Conservation (phyloP, 1,140 invertebrate genomes). For the Eciton burchellii region DNA sequence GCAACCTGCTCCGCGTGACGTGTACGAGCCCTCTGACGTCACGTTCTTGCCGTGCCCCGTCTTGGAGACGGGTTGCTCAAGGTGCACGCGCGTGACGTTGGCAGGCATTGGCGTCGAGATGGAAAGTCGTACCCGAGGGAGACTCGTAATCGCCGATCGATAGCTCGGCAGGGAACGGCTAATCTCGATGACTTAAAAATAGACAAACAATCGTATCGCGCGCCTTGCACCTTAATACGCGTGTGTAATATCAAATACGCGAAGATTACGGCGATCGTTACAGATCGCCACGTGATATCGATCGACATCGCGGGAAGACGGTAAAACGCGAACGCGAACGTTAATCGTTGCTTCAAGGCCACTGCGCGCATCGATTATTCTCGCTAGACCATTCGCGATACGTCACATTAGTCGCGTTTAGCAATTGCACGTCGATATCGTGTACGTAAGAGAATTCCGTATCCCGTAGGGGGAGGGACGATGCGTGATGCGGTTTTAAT, state of each 20-base stretch:
- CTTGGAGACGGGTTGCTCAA: constrained; percentile 59
- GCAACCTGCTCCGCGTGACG: constrained; percentile 70
- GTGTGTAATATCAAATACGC: neutral
- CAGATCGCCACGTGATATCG: neutral
- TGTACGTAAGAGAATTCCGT: neutral
- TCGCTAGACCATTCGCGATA: neutral
- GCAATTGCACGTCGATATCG: neutral
- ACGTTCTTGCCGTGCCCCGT: constrained; percentile 61
- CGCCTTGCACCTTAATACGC: too few species aligned
- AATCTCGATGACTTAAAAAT: neutral
- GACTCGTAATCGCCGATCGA: too few species aligned
- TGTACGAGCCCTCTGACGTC: constrained; percentile 69
- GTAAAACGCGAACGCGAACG: too few species aligned
- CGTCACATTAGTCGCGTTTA: too few species aligned
- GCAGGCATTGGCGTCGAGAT: constrained; percentile 47
- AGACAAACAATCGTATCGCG: neutral
- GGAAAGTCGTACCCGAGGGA: too few species aligned
- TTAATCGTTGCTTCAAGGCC: too few species aligned
- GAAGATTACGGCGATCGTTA: too few species aligned
- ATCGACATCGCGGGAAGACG: neutral
- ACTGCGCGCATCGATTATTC: constrained; percentile 10
- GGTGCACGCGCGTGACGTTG: constrained; percentile 61
- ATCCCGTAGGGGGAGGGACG: neutral
- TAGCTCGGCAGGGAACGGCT: neutral
- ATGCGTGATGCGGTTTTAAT: neutral